Conservation (phyloP, 2,888 invertebrate species). For the Netelia melanura region DNA sequence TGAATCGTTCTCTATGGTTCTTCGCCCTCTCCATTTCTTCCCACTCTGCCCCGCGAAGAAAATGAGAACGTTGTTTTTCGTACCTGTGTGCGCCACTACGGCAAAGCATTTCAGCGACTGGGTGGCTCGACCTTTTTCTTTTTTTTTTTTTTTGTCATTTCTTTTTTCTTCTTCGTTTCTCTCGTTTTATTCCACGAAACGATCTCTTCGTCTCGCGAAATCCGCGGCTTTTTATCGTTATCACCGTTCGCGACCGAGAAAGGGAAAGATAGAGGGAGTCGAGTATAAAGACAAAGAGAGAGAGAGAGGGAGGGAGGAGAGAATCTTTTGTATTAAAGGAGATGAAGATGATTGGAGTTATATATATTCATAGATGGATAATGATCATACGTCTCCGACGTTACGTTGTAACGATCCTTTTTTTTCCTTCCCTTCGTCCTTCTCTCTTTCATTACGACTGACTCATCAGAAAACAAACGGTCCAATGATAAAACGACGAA, state of each 20-base stretch:
- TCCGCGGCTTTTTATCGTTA: slow-evolving; percentile 52
- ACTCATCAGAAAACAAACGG: slow-evolving; percentile 1
- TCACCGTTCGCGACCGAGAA: neutral
- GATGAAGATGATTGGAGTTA: slow-evolving; percentile 14
- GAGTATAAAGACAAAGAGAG: neutral
- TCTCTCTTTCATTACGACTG: neutral
- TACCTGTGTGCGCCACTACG: slow-evolving; percentile 34
- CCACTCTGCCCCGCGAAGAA: slow-evolving; percentile 23
- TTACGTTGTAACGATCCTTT: no score
- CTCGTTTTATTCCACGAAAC: slow-evolving; percentile 44
- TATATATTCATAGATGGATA: neutral
- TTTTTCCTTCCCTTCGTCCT: no score
- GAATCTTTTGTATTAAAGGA: slow-evolving; percentile 14
- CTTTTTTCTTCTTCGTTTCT: neutral
- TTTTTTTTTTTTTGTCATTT: neutral
- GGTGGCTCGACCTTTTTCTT: slow-evolving; percentile 4
- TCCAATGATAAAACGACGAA: slow-evolving; percentile 4
- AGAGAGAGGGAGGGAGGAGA: neutral
- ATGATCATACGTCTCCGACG: neutral
- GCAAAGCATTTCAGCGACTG: slow-evolving; percentile 1
- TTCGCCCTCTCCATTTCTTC: slow-evolving; percentile 6
- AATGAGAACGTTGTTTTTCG: slow-evolving; percentile 49
- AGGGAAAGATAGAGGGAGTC: neutral
- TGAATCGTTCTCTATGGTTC: slow-evolving; percentile 49
- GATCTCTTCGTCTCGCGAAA: slow-evolving; percentile 40